These are phyloP conservation scores for Caiman crocodilus DNA, from an alignment of 2,797 vertebrate genomes.

Conservation along the genomic window DNA sequence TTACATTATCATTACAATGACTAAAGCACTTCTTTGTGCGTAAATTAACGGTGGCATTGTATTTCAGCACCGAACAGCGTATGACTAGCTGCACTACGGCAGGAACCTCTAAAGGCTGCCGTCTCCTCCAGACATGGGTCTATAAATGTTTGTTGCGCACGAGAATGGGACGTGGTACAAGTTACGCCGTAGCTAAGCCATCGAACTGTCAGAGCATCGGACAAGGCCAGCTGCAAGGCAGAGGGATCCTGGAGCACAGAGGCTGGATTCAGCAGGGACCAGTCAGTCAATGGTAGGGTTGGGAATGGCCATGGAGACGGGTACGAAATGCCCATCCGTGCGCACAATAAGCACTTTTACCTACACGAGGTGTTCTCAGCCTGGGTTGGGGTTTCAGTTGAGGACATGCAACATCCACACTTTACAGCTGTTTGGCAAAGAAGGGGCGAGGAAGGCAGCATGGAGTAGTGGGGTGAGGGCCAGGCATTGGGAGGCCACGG, in stretches of 20 bases:
- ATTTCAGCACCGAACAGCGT: not conserved
- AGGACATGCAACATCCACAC: not conserved
- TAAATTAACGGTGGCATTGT: conserved; percentile 44
- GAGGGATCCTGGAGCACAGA: not conserved
- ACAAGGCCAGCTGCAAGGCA: conserved; percentile 42
- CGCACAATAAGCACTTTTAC: not conserved
- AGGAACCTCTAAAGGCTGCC: conserved; percentile 35
- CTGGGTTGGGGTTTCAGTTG: not conserved
- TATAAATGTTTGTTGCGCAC: conserved; percentile 47
- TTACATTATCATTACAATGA: conserved; percentile 53
- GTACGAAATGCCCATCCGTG: conserved; percentile 14
- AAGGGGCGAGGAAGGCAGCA: not conserved
- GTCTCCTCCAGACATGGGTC: conserved; percentile 54
- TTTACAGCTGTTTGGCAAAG: not conserved
- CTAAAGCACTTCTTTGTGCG: conserved; percentile 63
- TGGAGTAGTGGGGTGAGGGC: not conserved
- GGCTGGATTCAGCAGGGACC: no score
- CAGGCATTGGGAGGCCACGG: rapidly evolving
- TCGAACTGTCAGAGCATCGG: conserved; percentile 37
- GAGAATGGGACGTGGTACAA: conserved; percentile 33
- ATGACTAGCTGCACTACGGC: not conserved
- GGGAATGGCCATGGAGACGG: conserved; percentile 7
- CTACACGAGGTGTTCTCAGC: not conserved
- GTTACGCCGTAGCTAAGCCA: conserved; percentile 19
- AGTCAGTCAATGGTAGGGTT: no score